A percentile compares a stretch with the other conserved stretches of the same genome.
phyloP scores from a whole-genome alignment of 2,888 invertebrate genomes.

The Erebia epiphron region DNA sequence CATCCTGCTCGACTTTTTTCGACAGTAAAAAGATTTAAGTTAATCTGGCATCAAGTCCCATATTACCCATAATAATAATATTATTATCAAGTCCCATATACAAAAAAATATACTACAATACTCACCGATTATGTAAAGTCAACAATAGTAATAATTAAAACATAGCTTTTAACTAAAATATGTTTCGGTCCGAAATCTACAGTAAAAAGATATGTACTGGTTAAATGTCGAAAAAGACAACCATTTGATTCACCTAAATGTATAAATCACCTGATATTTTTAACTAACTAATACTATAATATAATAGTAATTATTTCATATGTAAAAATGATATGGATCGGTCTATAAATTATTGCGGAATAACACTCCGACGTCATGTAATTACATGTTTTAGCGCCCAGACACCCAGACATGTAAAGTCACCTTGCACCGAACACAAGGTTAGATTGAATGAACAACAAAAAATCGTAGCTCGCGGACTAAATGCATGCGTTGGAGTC shows the following conservation, averaged over 20 bases:
- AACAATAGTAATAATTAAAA: slow-evolving; percentile 52
- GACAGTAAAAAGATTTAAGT: slow-evolving; percentile 35
- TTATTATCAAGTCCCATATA: slow-evolving; percentile 45
- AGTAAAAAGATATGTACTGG: slow-evolving; percentile 52
- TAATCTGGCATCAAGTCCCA: slow-evolving; percentile 67
- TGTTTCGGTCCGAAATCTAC: slow-evolving; percentile 53
- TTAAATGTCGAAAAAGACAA: slow-evolving; percentile 42
- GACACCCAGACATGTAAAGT: slow-evolving; percentile 78
- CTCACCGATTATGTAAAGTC: slow-evolving; percentile 59
- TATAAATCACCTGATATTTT: slow-evolving; percentile 42
- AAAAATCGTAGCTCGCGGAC: slow-evolving; percentile 64
- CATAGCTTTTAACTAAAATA: slow-evolving; percentile 61
- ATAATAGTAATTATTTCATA: slow-evolving; percentile 48
- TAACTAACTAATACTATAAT: slow-evolving; percentile 56
- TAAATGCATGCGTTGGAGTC: slow-evolving; percentile 61
- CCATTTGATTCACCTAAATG: slow-evolving; percentile 43
- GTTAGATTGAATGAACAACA: slow-evolving; percentile 78
- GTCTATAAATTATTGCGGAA: slow-evolving; percentile 69
- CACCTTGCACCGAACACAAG: slow-evolving; percentile 78
- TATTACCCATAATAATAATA: too few species aligned
- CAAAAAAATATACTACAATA: slow-evolving; percentile 55
- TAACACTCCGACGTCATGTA: slow-evolving; percentile 71
- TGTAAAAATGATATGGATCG: slow-evolving; percentile 76
- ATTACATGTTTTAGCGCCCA: slow-evolving; percentile 77
- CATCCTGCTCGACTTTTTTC: slow-evolving; percentile 1